These are phyloP conservation scores for Mellivora capensis DNA, from an alignment of 2,113 vertebrate species.

Conservation along the genomic window DNA sequence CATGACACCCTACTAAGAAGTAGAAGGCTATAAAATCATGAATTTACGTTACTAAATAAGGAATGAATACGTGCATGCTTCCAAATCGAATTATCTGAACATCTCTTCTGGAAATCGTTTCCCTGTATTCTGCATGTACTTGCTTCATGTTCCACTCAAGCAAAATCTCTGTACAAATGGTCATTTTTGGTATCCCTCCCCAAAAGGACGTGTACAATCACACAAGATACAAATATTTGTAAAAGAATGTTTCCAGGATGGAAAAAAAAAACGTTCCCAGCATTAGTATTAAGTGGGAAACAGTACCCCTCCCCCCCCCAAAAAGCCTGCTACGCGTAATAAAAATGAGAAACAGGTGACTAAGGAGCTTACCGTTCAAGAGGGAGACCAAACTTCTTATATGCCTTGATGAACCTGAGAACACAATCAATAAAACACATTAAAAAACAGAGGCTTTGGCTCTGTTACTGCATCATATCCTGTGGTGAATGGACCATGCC, in stretches of 20 bases:
- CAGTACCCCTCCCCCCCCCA: not conserved
- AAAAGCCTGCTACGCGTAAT: not conserved
- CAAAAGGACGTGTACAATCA: not conserved
- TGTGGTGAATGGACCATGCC: not conserved
- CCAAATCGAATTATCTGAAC: not conserved
- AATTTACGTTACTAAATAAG: not conserved
- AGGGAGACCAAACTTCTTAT: conserved; percentile 98
- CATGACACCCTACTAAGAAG: not conserved
- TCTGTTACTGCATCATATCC: not conserved
- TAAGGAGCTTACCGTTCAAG: conserved; percentile 90
- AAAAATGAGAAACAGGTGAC: not conserved
- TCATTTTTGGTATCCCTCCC: not conserved
- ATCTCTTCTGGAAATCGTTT: not conserved
- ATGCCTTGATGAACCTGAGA: conserved; percentile 97
- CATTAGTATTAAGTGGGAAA: not conserved
- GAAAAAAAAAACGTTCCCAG: not conserved
- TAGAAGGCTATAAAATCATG: not conserved
- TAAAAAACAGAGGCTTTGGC: not conserved
- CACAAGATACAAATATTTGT: not conserved
- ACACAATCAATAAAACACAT: conserved; percentile 37
- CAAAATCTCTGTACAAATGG: not conserved
- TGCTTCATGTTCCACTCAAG: not conserved
- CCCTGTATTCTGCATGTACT: not conserved
- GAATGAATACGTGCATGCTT: not conserved
- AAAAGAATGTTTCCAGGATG: not conserved